Conservation (phyloP, 2,888 invertebrate species). For the Nezara viridula region DNA sequence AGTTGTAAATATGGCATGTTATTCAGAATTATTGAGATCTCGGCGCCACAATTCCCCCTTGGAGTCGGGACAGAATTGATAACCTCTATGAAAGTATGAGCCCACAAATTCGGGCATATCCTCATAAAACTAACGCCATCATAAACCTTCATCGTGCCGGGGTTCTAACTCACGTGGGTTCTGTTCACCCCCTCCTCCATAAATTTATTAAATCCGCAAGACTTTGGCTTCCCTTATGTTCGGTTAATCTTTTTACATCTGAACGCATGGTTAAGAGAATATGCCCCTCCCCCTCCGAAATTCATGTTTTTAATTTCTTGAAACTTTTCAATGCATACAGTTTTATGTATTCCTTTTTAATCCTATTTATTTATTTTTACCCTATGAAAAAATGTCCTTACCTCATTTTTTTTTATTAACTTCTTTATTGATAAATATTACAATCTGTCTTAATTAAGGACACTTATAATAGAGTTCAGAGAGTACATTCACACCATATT, state of each 20-base stretch:
- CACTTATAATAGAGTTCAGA: no score
- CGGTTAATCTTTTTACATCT: not conserved
- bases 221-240: not conserved
- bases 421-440: no score
- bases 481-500: no score
- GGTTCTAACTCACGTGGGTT: conserved; percentile 10
- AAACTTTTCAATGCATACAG: no score
- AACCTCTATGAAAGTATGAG: conserved; percentile 36
- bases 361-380: no score
- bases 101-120: conserved; percentile 17
- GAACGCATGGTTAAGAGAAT: not conserved
- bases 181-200: not conserved
- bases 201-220: conserved; percentile 38
- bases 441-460: no score
- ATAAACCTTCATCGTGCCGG: conserved; percentile 29
- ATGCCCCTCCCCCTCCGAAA: no score
- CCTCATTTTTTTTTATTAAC: no score
- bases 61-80: conserved; percentile 3
- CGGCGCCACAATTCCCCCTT: not conserved
- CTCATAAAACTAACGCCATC: conserved; percentile 40
- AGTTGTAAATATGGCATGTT: conserved; percentile 9
- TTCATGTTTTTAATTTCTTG: no score
- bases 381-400: no score
- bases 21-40: conserved; percentile 30
- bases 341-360: no score